Evolutionary conservation across 2,797 vertebrate genomes (phyloP).

Genomic region (Spheniscus humboldti): DNA sequence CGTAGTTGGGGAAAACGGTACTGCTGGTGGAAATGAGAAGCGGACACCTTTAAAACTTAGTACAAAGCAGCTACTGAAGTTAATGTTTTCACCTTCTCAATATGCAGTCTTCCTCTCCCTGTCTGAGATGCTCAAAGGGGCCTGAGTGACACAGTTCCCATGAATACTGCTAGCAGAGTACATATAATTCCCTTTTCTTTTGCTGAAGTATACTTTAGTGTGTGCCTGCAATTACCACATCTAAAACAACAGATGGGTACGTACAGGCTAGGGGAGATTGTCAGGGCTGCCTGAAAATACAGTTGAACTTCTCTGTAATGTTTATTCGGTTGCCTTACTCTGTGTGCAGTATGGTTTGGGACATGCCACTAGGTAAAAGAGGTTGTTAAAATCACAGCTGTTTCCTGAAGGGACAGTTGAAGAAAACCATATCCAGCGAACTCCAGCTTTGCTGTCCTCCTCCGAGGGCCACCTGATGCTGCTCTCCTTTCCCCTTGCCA

Average conservation of each 20-base stretch:
- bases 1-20: neutral
- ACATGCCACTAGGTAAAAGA: neutral
- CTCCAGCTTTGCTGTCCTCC: neutral
- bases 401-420: neutral
- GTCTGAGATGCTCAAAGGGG: neutral
- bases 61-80: neutral
- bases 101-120: neutral
- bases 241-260: neutral
- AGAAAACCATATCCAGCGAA: fast-evolving
- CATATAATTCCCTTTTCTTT: neutral
- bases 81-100: neutral
- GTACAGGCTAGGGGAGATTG: neutral
- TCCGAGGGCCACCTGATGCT: neutral
- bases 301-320: neutral
- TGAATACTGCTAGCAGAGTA: neutral
- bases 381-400: neutral
- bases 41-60: neutral
- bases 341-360: neutral
- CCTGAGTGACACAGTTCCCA: neutral
- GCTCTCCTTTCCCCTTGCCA: neutral
- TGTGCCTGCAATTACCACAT: neutral
- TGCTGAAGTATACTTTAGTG: neutral
- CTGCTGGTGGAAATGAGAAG: neutral
- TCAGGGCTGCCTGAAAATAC: neutral
- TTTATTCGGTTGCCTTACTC: neutral